A percentile compares a stretch with the other conserved stretches of the same genome.
These are phyloP conservation scores for Pegoplata infirma DNA, from an alignment of 2,888 invertebrate genomes.

Conservation along the genomic window DNA sequence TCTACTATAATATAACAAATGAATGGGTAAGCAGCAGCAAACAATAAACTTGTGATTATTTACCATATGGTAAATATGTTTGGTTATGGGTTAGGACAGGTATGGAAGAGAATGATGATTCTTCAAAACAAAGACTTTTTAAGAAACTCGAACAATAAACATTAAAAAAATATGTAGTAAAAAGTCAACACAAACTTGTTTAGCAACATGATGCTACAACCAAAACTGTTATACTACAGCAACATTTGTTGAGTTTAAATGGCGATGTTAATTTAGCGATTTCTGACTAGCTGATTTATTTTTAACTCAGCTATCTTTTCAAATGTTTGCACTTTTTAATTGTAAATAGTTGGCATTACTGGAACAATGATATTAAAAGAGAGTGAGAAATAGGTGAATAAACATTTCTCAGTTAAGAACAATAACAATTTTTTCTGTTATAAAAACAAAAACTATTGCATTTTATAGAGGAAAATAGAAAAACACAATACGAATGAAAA, in stretches of 20 bases:
- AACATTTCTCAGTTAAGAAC: not conserved
- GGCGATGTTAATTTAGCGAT: not conserved
- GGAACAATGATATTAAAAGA: too few relatives aligned
- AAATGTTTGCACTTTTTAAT: too few relatives aligned
- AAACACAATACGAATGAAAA: not conserved
- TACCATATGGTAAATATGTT: conserved; percentile 34
- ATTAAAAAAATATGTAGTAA: conserved; percentile 12
- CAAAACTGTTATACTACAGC: not conserved
- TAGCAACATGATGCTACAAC: conserved; percentile 11
- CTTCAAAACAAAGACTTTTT: too few relatives aligned
- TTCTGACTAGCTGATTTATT: too few relatives aligned
- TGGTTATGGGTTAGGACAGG: conserved; percentile 2
- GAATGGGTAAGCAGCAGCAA: conserved; percentile 1
- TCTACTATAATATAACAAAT: conserved; percentile 12
- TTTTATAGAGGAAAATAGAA: not conserved
- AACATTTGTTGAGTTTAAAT: not conserved
- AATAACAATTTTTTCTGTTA: not conserved
- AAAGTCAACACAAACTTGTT: not conserved
- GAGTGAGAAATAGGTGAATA: not conserved
- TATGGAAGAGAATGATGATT: not conserved
- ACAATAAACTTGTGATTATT: not conserved
- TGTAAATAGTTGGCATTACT: too few relatives aligned
- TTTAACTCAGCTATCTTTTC: too few relatives aligned
- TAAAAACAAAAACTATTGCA: too few relatives aligned
- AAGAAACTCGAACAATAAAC: conserved; percentile 18